phyloP scores from a whole-genome alignment of 2,113 vertebrate genomes.

The Sardina pilchardus region DNA sequence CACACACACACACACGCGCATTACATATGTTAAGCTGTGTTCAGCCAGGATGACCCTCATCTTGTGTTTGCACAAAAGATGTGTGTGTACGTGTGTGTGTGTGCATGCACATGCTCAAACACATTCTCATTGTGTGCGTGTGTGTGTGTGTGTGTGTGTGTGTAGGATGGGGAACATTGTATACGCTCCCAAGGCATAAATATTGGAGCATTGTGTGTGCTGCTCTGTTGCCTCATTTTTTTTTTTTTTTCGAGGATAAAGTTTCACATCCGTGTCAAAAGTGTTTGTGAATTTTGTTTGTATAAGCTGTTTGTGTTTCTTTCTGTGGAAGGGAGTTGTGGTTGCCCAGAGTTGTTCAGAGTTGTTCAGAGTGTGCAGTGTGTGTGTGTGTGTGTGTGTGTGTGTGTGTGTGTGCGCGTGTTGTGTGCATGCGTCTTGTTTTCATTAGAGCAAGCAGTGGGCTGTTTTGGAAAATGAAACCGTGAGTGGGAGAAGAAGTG shows the following conservation, averaged over 20 bases:
- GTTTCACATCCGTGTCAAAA: neutral
- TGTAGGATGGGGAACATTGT: neutral
- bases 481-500: slow-evolving; percentile 54
- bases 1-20: neutral
- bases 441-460: neutral
- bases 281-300: neutral
- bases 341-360: neutral
- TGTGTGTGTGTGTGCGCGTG: slow-evolving; percentile 6
- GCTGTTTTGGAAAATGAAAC: slow-evolving; percentile 46
- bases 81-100: neutral
- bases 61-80: neutral
- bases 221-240: neutral
- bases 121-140: neutral
- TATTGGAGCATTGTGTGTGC: neutral
- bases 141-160: neutral
- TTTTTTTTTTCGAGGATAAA: neutral
- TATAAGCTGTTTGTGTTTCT: neutral
- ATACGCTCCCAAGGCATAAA: neutral
- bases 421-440: neutral
- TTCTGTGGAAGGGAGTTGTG: neutral
- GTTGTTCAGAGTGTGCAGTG: no score
- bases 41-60: neutral
- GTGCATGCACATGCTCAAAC: neutral
- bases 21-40: neutral
- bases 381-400: slow-evolving; percentile 17